These are phyloP conservation scores for Melanogrammus aeglefinus DNA, from an alignment of 2,797 vertebrate species.

Conservation along the genomic window DNA sequence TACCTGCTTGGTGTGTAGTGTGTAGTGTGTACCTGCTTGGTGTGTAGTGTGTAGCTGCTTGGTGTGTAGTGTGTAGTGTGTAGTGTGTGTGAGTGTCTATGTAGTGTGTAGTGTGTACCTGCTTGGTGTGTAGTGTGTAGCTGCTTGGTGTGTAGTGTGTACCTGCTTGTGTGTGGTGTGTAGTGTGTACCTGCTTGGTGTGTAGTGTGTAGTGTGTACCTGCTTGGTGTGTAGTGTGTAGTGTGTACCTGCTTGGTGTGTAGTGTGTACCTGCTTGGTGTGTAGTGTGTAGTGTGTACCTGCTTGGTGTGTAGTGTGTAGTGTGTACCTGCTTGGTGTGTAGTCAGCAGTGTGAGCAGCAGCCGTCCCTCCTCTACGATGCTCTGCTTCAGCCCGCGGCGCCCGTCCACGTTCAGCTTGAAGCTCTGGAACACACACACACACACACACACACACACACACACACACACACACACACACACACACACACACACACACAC, in stretches of 20 bases:
- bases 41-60: constrained; percentile 15
- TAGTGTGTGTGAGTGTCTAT: not conserved
- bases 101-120: not conserved
- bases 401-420: constrained; percentile 91
- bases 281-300: not conserved
- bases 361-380: constrained; percentile 88
- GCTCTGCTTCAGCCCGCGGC: constrained; percentile 84
- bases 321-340: constrained; percentile 87
- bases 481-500: not conserved
- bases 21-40: too few species aligned
- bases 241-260: not conserved
- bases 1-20: constrained; percentile 47
- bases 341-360: constrained; percentile 88
- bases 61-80: not conserved
- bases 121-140: constrained; percentile 54
- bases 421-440: constrained; percentile 79
- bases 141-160: constrained; percentile 74
- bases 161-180: too few species aligned
- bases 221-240: not conserved
- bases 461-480: constrained; percentile 3
- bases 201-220: constrained; percentile 22
- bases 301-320: not conserved
- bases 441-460: constrained; percentile 25
- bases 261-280: not conserved
- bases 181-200: constrained; percentile 45